phyloP scores from a whole-genome alignment of 2,888 invertebrate species.

The Calameuta pallipes region DNA sequence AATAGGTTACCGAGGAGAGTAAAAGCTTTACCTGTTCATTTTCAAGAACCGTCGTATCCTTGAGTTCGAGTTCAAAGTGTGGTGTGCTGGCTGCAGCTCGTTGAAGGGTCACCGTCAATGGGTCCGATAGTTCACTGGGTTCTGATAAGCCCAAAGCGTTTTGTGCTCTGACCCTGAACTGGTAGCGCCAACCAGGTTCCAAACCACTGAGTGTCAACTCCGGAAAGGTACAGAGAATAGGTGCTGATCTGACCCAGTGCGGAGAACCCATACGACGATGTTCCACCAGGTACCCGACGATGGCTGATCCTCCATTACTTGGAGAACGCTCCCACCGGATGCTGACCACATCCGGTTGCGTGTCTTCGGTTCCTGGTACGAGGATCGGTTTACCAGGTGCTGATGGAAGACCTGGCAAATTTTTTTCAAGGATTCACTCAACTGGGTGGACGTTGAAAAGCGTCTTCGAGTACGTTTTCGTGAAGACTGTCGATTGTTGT shows the following conservation, averaged over 20 bases:
- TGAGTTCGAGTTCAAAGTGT: slow-evolving; percentile 76
- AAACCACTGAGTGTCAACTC: slow-evolving; percentile 85
- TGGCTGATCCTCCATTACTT: slow-evolving; percentile 88
- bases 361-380: slow-evolving; percentile 76
- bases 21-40: slow-evolving; percentile 74
- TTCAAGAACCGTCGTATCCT: slow-evolving; percentile 80
- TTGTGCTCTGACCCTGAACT: slow-evolving; percentile 91
- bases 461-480: background rate
- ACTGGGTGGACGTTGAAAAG: background rate
- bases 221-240: slow-evolving; percentile 76
- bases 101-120: slow-evolving; percentile 82
- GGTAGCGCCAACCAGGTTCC: slow-evolving; percentile 88
- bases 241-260: slow-evolving; percentile 85
- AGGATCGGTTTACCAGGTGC: slow-evolving; percentile 87
- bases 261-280: slow-evolving; percentile 80
- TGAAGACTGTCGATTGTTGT: slow-evolving; percentile 3
- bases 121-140: slow-evolving; percentile 87
- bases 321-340: slow-evolving; percentile 85
- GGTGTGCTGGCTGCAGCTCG: slow-evolving; percentile 79
- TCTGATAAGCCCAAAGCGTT: slow-evolving; percentile 90
- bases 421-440: background rate
- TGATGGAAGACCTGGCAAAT: slow-evolving; percentile 76
- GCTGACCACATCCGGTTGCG: slow-evolving; percentile 84
- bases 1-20: background rate
- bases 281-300: slow-evolving; percentile 86